phyloP scores from a whole-genome alignment of 2,797 vertebrate species.

The Pteronotus mesoamericanus region DNA sequence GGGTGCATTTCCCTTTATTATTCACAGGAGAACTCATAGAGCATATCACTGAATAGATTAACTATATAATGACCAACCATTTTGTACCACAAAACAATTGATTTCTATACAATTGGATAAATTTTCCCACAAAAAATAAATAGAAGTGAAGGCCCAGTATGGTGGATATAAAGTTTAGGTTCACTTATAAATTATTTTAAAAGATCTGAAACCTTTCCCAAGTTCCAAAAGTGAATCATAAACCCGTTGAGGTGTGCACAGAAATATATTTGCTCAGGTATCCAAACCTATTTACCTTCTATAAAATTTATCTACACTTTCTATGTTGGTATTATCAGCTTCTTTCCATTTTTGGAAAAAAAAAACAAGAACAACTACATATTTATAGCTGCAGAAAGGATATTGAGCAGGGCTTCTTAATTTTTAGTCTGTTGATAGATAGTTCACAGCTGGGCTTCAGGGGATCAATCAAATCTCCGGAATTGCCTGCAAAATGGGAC shows the following conservation, averaged over 20 bases:
- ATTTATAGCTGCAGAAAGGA: not conserved
- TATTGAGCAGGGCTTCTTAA: slow-evolving; percentile 2
- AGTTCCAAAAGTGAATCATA: slow-evolving; percentile 34
- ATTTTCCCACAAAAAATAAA: not conserved
- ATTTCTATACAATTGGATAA: not conserved
- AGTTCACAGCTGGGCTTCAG: not conserved
- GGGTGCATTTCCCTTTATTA: not conserved
- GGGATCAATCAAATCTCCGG: not conserved
- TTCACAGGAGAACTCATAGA: not conserved
- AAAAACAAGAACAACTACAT: not conserved
- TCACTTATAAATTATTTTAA: not conserved
- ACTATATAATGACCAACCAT: not conserved
- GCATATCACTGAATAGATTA: not conserved
- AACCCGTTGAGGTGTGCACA: not conserved
- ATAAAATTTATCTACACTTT: slow-evolving; percentile 19
- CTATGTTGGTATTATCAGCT: not conserved
- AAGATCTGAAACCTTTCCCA: not conserved
- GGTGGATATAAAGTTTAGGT: not conserved
- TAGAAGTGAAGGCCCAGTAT: not conserved
- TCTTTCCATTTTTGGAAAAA: slow-evolving; percentile 1
- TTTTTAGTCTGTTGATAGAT: not conserved
- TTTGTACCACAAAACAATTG: not conserved
- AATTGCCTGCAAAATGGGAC: slow-evolving; percentile 1
- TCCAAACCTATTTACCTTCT: not conserved
- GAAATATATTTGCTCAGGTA: not conserved